phyloP scores from a whole-genome alignment of 23 tunicate genomes.

The Clavelina lepadiformis region DNA sequence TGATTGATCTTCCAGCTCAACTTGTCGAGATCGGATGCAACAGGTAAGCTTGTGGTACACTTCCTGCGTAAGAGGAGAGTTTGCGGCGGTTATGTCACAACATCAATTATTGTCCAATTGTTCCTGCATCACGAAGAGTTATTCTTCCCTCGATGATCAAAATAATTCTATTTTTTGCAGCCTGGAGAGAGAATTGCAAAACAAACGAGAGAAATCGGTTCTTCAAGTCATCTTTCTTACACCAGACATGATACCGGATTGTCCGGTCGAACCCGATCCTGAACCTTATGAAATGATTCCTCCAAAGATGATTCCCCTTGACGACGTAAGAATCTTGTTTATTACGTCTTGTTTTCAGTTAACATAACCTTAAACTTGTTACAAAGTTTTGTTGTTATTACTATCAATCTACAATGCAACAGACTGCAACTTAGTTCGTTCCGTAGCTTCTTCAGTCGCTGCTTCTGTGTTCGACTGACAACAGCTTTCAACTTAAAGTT shows the following conservation, averaged over 20 bases:
- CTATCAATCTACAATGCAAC: too few relatives aligned
- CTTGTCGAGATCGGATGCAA: slow-evolving; percentile 46
- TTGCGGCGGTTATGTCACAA: neutral
- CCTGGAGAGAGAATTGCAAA: slow-evolving; percentile 71
- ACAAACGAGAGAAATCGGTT: slow-evolving; percentile 70
- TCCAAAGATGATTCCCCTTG: slow-evolving; percentile 79
- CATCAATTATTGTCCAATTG: neutral
- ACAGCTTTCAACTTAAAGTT: neutral
- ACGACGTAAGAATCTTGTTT: slow-evolving; percentile 53
- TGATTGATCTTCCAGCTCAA: slow-evolving; percentile 35
- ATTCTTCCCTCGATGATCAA: too few relatives aligned
- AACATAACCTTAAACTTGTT: neutral
- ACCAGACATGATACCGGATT: slow-evolving; percentile 82
- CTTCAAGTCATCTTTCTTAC: slow-evolving; percentile 69
- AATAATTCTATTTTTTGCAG: slow-evolving; percentile 30
- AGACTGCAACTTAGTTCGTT: too few relatives aligned
- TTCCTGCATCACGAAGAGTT: too few relatives aligned
- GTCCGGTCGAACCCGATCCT: slow-evolving; percentile 92
- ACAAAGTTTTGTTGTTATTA: neutral
- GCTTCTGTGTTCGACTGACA: too few relatives aligned
- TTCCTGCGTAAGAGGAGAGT: neutral
- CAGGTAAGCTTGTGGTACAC: slow-evolving; percentile 45
- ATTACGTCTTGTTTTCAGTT: neutral
- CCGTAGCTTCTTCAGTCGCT: too few relatives aligned
- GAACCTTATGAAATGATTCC: slow-evolving; percentile 78